Evolutionary conservation across 2,888 invertebrate species (phyloP).

Genomic region (Halocaridina rubra): DNA sequence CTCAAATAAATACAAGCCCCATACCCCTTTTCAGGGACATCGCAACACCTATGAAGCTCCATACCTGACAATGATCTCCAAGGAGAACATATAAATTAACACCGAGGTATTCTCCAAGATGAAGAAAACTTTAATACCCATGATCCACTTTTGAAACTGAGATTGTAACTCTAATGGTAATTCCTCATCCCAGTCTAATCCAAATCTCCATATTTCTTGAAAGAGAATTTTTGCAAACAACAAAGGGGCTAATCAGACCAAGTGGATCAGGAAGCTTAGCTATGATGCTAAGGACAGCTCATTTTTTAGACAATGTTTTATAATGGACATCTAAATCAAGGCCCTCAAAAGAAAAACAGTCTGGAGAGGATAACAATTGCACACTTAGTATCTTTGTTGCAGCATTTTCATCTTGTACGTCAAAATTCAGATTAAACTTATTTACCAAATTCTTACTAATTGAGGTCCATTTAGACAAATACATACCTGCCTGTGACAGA

Average conservation of each 20-base stretch:
- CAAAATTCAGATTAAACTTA: neutral
- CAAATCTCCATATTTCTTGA: constrained; percentile 25
- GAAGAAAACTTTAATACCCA: constrained; percentile 2
- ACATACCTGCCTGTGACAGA: neutral
- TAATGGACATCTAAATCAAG: neutral
- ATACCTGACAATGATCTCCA: neutral
- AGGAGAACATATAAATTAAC: neutral
- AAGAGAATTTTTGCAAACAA: constrained; percentile 27
- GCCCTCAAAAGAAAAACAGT: neutral
- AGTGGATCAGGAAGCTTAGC: neutral
- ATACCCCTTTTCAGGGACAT: constrained; percentile 13
- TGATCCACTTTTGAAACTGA: neutral
- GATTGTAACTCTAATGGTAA: constrained; percentile 2
- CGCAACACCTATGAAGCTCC: constrained; percentile 28
- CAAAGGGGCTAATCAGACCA: neutral
- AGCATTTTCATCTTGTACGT: neutral
- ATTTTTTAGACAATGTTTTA: neutral
- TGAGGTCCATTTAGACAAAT: too few relatives aligned
- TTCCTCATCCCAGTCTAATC: constrained; percentile 5
- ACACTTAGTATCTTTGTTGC: neutral
- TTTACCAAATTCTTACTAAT: neutral
- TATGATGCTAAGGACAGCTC: neutral
- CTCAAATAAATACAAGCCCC: constrained; percentile 6
- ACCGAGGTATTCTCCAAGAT: neutral
- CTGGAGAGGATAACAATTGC: neutral